These are phyloP conservation scores for Daktulosphaira vitifoliae DNA, from an alignment of 1,140 invertebrate species.

Conservation along the genomic window DNA sequence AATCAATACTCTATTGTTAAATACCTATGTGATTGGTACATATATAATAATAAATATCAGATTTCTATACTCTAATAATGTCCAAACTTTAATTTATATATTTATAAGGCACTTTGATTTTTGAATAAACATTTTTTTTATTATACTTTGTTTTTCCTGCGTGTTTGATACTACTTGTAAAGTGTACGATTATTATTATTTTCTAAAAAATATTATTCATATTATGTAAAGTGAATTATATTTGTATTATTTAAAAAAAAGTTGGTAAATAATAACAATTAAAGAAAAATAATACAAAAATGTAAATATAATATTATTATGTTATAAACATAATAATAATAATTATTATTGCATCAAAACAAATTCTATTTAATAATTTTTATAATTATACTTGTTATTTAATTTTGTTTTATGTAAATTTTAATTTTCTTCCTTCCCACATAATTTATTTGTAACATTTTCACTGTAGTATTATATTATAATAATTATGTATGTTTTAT, in stretches of 20 bases:
- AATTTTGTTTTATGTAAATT: slow-evolving; percentile 30
- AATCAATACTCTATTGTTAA: too few relatives aligned
- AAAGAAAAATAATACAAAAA: too few relatives aligned
- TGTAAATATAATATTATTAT: slow-evolving; percentile 10
- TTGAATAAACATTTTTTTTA: too few relatives aligned
- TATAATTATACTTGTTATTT: slow-evolving; percentile 26
- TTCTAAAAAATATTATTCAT: background rate
- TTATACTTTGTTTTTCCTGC: background rate
- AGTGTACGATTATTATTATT: slow-evolving; percentile 30
- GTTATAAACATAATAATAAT: slow-evolving; percentile 15
- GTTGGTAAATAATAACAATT: too few relatives aligned
- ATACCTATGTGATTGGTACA: too few relatives aligned
- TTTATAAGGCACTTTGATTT: too few relatives aligned
- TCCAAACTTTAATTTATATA: too few relatives aligned
- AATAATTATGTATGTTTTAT: background rate
- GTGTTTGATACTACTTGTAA: slow-evolving; percentile 25
- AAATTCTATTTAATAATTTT: slow-evolving; percentile 11
- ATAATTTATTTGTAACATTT: slow-evolving; percentile 21
- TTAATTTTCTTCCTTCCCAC: background rate
- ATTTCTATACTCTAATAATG: too few relatives aligned
- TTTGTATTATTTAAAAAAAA: too few relatives aligned
- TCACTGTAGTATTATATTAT: slow-evolving; percentile 17
- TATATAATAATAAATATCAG: too few relatives aligned
- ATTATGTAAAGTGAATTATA: too few relatives aligned
- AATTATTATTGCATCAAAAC: background rate